Percentiles rank a stretch among this genome's conserved stretches.
phyloP scores from a whole-genome alignment of 1,140 invertebrate species.

The Eriosoma lanigerum region DNA sequence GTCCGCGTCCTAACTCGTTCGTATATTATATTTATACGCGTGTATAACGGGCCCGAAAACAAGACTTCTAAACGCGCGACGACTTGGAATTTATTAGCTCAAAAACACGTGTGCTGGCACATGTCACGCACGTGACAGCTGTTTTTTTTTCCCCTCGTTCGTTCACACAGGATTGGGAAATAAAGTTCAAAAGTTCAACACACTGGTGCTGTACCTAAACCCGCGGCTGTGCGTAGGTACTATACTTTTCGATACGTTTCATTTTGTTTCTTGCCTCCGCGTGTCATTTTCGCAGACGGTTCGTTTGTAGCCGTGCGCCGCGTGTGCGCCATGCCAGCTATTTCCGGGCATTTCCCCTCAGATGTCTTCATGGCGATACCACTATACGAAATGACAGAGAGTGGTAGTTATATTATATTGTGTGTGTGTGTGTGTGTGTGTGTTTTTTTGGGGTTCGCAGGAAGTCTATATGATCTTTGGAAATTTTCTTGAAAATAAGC shows the following conservation, averaged over 20 bases:
- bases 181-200: conserved; percentile 48
- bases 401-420: too few relatives aligned
- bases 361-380: background rate
- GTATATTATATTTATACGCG: too few relatives aligned
- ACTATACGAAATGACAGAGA: too few relatives aligned
- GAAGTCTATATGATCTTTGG: too few relatives aligned
- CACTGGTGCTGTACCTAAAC: background rate
- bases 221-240: too few relatives aligned
- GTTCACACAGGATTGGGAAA: background rate
- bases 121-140: conserved; percentile 39
- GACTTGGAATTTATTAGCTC: conserved; percentile 49
- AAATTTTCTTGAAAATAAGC: too few relatives aligned
- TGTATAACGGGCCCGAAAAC: too few relatives aligned
- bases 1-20: too few relatives aligned
- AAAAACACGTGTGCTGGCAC: conserved; percentile 49
- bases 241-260: conserved; percentile 32
- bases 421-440: too few relatives aligned
- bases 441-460: too few relatives aligned
- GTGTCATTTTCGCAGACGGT: conserved; percentile 41
- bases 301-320: background rate
- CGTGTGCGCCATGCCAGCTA: background rate
- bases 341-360: conserved; percentile 23
- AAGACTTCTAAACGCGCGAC: background rate
- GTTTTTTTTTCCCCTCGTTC: conserved; percentile 6
- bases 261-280: background rate